Evolutionary conservation across 2,888 invertebrate species (phyloP).

Genomic region (Aleiodes alternator): DNA sequence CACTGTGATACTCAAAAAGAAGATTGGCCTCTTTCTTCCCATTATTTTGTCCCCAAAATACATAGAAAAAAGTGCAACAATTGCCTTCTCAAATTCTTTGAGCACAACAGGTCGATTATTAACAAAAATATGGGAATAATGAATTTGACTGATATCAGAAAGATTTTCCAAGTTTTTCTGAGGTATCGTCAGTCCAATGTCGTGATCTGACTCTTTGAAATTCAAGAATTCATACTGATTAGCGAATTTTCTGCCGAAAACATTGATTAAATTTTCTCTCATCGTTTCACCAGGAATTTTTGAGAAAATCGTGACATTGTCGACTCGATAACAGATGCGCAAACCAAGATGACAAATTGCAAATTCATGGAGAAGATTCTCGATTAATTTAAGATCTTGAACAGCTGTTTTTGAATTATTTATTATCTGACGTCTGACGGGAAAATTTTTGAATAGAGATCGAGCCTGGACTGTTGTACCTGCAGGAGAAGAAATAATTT

Average conservation of each 20-base stretch:
- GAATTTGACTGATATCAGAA: conserved; percentile 58
- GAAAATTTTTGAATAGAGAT: conserved; percentile 78
- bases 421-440: conserved; percentile 78
- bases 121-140: conserved; percentile 74
- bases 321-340: conserved; percentile 75
- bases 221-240: conserved; percentile 65
- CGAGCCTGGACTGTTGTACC: conserved; percentile 78
- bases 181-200: conserved; percentile 68
- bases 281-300: conserved; percentile 73
- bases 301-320: conserved; percentile 75
- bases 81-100: conserved; percentile 77
- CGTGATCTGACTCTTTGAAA: conserved; percentile 59
- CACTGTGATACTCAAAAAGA: conserved; percentile 74
- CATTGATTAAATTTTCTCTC: conserved; percentile 69
- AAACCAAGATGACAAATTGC: conserved; percentile 76
- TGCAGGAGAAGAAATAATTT: conserved; percentile 57
- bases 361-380: conserved; percentile 76
- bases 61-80: conserved; percentile 52
- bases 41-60: conserved; percentile 70
- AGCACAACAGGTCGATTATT: conserved; percentile 78
- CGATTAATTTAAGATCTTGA: conserved; percentile 77
- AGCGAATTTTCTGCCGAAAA: conserved; percentile 66
- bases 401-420: conserved; percentile 73
- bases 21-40: conserved; percentile 74
- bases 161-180: conserved; percentile 63